Percentiles rank a stretch among this genome's conserved stretches.
These are phyloP conservation scores for Elegia similella DNA, from an alignment of 2,888 invertebrate species.

Conservation along the genomic window DNA sequence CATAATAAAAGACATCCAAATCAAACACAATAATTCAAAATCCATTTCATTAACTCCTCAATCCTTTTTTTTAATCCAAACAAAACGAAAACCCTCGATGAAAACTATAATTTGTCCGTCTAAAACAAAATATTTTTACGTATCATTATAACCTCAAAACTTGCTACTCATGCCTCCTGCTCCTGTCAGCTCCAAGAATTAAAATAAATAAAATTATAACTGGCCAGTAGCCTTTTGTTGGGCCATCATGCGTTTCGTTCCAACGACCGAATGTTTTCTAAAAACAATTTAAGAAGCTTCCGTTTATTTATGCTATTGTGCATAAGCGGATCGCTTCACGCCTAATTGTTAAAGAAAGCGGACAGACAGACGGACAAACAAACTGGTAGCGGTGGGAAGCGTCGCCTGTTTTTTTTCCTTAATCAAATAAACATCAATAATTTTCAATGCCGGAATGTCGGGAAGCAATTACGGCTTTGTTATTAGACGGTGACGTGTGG, in stretches of 20 bases:
- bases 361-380: conserved; percentile 33
- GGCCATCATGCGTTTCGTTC: conserved; percentile 43
- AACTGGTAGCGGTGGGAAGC: conserved; percentile 35
- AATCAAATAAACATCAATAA: conserved; percentile 71
- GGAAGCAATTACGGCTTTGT: conserved; percentile 50
- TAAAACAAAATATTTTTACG: conserved; percentile 22
- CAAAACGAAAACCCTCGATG: conserved; percentile 19
- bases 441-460: conserved; percentile 38
- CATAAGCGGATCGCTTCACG: conserved; percentile 62
- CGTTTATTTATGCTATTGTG: conserved; percentile 67
- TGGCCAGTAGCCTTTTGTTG: conserved; percentile 46
- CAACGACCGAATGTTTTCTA: conserved; percentile 72
- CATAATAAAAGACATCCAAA: no score
- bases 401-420: conserved; percentile 41
- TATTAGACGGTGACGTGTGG: conserved; percentile 49
- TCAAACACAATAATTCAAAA: neutral
- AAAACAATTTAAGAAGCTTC: conserved; percentile 78
- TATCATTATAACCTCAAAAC: conserved; percentile 31
- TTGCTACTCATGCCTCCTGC: conserved; percentile 31
- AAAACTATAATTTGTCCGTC: conserved; percentile 29
- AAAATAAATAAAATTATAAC: conserved; percentile 39
- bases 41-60: neutral
- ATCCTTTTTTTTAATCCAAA: conserved; percentile 3
- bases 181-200: conserved; percentile 25
- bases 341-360: conserved; percentile 57